Conservation (phyloP, 2,797 vertebrate species). For the Lutra lutra region DNA sequence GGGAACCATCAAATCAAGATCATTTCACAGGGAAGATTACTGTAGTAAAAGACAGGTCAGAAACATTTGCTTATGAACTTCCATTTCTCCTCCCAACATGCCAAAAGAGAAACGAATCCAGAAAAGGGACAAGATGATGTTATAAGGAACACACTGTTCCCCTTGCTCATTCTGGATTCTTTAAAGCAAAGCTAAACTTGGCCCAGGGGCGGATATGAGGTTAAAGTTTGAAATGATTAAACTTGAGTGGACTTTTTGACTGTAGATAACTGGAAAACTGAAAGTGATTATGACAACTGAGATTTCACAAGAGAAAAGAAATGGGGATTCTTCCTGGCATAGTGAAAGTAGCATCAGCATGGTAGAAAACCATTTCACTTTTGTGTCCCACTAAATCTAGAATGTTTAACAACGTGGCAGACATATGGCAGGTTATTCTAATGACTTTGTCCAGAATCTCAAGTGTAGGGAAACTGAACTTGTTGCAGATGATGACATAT, state of each 20-base stretch:
- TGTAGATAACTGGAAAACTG: not conserved
- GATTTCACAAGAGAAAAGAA: conserved; percentile 6
- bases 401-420: not conserved
- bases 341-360: not conserved
- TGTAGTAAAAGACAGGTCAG: not conserved
- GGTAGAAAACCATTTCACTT: not conserved
- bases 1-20: not conserved
- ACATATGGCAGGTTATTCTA: not conserved
- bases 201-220: not conserved
- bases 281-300: not conserved
- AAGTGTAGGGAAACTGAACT: not conserved
- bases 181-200: not conserved
- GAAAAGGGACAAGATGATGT: not conserved
- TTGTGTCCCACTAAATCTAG: not conserved
- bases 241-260: not conserved
- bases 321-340: not conserved
- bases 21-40: not conserved
- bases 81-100: not conserved
- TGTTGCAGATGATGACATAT: not conserved
- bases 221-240: conserved; percentile 2
- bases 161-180: not conserved
- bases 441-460: not conserved
- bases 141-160: not conserved
- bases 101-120: not conserved
- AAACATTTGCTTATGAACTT: not conserved